These are phyloP conservation scores for Platysteira castanea DNA, from an alignment of 2,113 vertebrate genomes.

Conservation along the genomic window DNA sequence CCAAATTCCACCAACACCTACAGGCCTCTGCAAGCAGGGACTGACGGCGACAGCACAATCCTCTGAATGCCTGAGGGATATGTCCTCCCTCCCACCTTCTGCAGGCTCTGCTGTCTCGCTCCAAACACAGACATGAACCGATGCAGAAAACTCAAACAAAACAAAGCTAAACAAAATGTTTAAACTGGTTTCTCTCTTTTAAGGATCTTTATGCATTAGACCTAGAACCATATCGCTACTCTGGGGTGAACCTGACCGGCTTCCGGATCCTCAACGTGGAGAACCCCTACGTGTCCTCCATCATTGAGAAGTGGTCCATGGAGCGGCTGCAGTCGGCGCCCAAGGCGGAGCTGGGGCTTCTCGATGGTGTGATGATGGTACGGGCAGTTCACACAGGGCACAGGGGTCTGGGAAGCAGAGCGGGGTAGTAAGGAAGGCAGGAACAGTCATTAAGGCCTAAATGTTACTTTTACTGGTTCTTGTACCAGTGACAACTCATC, in stretches of 20 bases:
- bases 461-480: too few species aligned
- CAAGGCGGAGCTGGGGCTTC: slow-evolving; percentile 87
- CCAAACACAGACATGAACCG: accelerated
- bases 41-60: not conserved
- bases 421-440: not conserved
- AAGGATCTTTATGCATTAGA: slow-evolving; percentile 97
- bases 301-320: slow-evolving; percentile 96
- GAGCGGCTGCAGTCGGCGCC: slow-evolving; percentile 86
- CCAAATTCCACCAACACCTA: not conserved
- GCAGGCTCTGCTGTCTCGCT: not conserved
- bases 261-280: slow-evolving; percentile 98
- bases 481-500: accelerated
- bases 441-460: accelerated
- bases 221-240: slow-evolving; percentile 97
- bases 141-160: not conserved
- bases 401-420: not conserved
- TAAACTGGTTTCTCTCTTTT: slow-evolving; percentile 51
- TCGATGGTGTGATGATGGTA: slow-evolving; percentile 98
- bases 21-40: not conserved
- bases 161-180: not conserved
- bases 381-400: not conserved
- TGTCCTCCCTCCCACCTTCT: not conserved
- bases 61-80: not conserved
- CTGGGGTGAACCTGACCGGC: slow-evolving; percentile 96
- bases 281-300: slow-evolving; percentile 90